phyloP scores from a whole-genome alignment of 2,888 invertebrate species.

The Entomobrya multifasciata region DNA sequence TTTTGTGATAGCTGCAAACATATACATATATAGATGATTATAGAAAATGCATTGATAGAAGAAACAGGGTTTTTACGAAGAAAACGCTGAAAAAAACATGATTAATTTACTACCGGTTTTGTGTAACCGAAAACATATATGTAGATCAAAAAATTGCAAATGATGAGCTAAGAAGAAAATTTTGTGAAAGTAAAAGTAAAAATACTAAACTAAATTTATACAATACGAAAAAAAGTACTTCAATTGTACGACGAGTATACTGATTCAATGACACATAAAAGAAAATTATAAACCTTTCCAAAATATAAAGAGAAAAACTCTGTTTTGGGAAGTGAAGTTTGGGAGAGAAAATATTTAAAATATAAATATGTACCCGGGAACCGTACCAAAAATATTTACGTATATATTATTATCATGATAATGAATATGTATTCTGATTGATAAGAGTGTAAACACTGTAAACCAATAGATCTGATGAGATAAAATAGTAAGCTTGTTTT shows the following conservation, averaged over 20 bases:
- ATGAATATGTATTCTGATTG: not conserved
- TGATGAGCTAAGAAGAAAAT: slow-evolving; percentile 42
- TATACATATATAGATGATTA: not conserved
- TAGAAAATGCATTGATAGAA: slow-evolving; percentile 11
- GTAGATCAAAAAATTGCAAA: too few species aligned
- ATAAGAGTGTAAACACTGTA: not conserved
- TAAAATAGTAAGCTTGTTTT: slow-evolving; percentile 31
- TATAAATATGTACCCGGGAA: slow-evolving; percentile 1
- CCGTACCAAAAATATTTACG: slow-evolving; percentile 31
- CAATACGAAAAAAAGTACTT: not conserved
- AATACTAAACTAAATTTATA: not conserved
- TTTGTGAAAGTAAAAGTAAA: slow-evolving; percentile 22
- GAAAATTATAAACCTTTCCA: not conserved
- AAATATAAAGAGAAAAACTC: not conserved
- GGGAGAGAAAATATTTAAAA: not conserved
- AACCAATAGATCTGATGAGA: slow-evolving; percentile 53
- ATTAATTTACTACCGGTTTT: too few species aligned
- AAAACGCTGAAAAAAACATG: too few species aligned
- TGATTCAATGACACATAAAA: slow-evolving; percentile 31
- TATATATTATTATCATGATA: not conserved
- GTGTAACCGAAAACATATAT: too few species aligned
- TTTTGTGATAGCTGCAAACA: slow-evolving; percentile 64
- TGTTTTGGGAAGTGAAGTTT: too few species aligned
- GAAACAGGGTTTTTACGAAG: slow-evolving; percentile 68
- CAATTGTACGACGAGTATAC: slow-evolving; percentile 34